Evolutionary conservation across 1,140 invertebrate species (phyloP).

Genomic region (Samia ricini): DNA sequence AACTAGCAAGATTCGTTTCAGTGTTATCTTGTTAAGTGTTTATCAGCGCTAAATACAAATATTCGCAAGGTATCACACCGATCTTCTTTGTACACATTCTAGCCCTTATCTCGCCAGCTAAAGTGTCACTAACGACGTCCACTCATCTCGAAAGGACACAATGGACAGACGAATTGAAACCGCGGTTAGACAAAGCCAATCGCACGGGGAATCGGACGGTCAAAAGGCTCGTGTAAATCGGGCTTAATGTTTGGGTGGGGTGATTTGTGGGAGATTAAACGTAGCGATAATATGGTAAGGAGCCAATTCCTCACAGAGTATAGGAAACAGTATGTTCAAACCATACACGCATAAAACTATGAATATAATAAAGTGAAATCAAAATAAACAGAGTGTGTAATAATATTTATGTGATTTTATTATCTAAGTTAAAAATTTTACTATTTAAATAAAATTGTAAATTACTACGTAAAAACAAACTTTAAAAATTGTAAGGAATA

Average conservation of each 20-base stretch:
- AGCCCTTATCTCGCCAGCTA: conserved; percentile 51
- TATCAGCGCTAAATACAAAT: conserved; percentile 39
- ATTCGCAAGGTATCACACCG: conserved; percentile 44
- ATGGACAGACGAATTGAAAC: conserved; percentile 68
- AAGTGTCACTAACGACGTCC: conserved; percentile 67
- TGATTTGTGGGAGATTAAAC: conserved; percentile 2
- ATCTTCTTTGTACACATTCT: conserved; percentile 52
- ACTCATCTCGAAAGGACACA: conserved; percentile 64
- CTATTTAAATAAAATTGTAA: no score
- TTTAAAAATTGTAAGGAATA: no score
- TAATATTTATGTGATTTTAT: no score
- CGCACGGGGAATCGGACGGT: conserved; percentile 43
- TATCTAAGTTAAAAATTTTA: no score
- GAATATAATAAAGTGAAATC: no score
- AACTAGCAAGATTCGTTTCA: no score
- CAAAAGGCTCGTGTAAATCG: conserved; percentile 58
- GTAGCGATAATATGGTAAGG: background rate
- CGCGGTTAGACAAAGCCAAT: conserved; percentile 64
- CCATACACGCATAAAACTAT: no score
- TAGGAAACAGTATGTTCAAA: background rate
- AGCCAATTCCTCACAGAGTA: background rate
- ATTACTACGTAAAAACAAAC: no score
- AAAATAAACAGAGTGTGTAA: no score
- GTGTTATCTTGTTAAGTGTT: no score
- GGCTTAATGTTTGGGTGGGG: conserved; percentile 25